Conservation (phyloP, 2,888 invertebrate species). For the Carterocephalus palaemon region DNA sequence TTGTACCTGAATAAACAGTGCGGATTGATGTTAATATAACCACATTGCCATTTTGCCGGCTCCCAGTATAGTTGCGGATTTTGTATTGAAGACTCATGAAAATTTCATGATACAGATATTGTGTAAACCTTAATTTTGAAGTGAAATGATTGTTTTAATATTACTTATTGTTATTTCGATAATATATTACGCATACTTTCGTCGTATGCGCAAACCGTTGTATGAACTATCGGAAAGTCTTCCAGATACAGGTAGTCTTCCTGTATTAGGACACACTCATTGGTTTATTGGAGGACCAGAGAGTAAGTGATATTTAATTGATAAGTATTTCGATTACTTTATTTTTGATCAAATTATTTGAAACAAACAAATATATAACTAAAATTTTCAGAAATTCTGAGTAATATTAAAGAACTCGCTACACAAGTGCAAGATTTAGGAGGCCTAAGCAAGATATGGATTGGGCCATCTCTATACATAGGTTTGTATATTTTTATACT, state of each 20-base stretch:
- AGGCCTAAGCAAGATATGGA: constrained; percentile 49
- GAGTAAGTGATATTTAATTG: constrained; percentile 42
- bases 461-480: constrained; percentile 56
- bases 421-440: constrained; percentile 39
- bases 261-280: constrained; percentile 57
- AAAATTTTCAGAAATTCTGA: constrained; percentile 49
- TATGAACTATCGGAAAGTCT: constrained; percentile 49
- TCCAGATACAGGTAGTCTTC: constrained; percentile 46
- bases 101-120: neutral
- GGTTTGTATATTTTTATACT: constrained; percentile 43
- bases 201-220: constrained; percentile 44
- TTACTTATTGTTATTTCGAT: constrained; percentile 40
- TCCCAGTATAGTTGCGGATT: constrained; percentile 29
- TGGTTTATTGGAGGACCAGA: constrained; percentile 64
- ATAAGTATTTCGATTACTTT: neutral
- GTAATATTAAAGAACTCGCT: constrained; percentile 42
- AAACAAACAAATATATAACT: too few relatives aligned
- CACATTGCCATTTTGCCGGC: constrained; percentile 23
- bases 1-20: constrained; percentile 7
- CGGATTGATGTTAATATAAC: constrained; percentile 30
- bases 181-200: constrained; percentile 49
- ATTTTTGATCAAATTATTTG: neutral
- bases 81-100: constrained; percentile 18
- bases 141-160: constrained; percentile 45
- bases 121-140: neutral